A percentile compares a stretch with the other conserved stretches of the same genome.
Conservation (phyloP, 2,113 vertebrate genomes). For the Xiphophorus maculatus region DNA sequence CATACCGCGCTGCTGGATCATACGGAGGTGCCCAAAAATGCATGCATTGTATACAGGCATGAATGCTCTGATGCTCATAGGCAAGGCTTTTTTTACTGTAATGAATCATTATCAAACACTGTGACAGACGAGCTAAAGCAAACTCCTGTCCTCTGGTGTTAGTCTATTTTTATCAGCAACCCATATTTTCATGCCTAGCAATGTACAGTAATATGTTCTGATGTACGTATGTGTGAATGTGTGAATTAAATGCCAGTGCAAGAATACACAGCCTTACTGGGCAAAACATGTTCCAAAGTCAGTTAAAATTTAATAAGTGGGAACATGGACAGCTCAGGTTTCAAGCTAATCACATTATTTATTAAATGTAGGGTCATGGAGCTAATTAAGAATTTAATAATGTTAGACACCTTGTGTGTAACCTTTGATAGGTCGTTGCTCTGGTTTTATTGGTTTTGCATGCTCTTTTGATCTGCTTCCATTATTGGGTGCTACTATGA, state of each 20-base stretch:
- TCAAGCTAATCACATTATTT: constrained; percentile 10
- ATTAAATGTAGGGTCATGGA: not conserved
- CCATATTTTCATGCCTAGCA: constrained; percentile 17
- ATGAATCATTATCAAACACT: constrained; percentile 57
- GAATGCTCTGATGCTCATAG: constrained; percentile 26
- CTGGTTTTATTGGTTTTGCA: not conserved
- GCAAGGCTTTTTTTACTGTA: constrained; percentile 11
- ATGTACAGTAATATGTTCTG: not conserved
- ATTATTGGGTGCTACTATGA: not conserved
- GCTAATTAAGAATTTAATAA: constrained; percentile 13
- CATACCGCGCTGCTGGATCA: constrained; percentile 48
- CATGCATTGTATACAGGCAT: constrained; percentile 29
- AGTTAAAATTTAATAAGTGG: not conserved
- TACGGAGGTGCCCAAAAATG: constrained; percentile 30
- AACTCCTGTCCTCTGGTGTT: constrained; percentile 3
- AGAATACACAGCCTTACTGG: not conserved
- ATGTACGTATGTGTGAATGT: not conserved
- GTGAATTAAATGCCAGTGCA: not conserved
- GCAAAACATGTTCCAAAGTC: not conserved
- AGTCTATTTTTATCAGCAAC: constrained; percentile 57
- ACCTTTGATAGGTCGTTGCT: constrained; percentile 1
- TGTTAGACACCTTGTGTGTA: constrained; percentile 8
- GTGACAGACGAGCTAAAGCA: constrained; percentile 42
- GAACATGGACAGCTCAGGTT: not conserved
- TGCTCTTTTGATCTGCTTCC: not conserved